Evolutionary conservation across 2,797 vertebrate species (phyloP).

Genomic region (Synaphobranchus kaupii): DNA sequence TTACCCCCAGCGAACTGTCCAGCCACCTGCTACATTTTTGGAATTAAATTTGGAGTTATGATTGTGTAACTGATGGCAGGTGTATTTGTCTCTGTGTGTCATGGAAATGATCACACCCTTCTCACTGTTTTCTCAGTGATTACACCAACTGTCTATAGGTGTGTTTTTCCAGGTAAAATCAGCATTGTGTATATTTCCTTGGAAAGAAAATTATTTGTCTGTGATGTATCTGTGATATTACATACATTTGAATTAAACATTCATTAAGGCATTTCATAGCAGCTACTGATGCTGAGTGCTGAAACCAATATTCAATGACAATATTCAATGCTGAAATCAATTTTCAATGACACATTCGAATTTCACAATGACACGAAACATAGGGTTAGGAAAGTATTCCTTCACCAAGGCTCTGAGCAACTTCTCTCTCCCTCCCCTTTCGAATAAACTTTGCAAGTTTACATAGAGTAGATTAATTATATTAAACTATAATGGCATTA

Average conservation of each 20-base stretch:
- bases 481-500: neutral
- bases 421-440: too few relatives aligned
- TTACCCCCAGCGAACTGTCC: slow-evolving; percentile 21
- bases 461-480: too few relatives aligned
- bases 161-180: neutral
- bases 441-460: too few relatives aligned
- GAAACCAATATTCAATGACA: neutral
- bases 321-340: neutral
- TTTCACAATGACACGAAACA: neutral
- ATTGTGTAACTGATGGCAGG: slow-evolving; percentile 26
- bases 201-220: neutral
- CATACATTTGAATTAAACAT: neutral
- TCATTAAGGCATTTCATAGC: neutral
- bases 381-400: too few relatives aligned
- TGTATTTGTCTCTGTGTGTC: slow-evolving; percentile 27
- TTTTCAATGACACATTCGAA: neutral
- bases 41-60: neutral
- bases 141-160: neutral
- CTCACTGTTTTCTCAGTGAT: neutral
- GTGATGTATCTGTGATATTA: neutral
- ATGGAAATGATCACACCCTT: neutral
- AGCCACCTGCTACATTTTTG: slow-evolving; percentile 47
- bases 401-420: too few relatives aligned
- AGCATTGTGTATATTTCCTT: neutral
- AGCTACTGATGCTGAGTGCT: neutral